These are phyloP conservation scores for Pogona vitticeps DNA, from an alignment of 2,113 vertebrate genomes.

Conservation along the genomic window DNA sequence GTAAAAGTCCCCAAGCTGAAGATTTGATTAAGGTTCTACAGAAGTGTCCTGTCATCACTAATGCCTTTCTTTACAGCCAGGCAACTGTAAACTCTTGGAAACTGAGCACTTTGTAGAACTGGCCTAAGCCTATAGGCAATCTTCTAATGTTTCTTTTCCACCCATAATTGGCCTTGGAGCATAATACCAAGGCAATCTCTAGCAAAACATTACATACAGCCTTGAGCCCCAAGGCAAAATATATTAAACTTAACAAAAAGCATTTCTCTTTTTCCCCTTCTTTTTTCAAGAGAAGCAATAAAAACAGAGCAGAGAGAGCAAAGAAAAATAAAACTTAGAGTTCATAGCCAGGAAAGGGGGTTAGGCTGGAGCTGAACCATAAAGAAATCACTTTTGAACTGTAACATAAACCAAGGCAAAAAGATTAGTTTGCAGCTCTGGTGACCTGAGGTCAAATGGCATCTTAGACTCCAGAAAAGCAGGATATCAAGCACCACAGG, in stretches of 20 bases:
- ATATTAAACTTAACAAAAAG: conserved; percentile 8
- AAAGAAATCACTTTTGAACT: conserved; percentile 31
- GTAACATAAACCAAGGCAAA: conserved; percentile 14
- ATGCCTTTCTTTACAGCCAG: neutral
- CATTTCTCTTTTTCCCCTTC: neutral
- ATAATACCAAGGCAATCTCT: neutral
- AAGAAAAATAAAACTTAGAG: neutral
- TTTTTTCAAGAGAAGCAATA: neutral
- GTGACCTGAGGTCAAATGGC: conserved; percentile 34
- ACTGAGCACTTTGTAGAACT: neutral
- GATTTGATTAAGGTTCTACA: neutral
- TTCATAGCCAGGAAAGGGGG: conserved; percentile 4
- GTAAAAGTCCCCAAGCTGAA: neutral
- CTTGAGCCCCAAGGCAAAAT: neutral
- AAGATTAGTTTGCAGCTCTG: conserved; percentile 21
- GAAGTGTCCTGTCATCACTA: neutral
- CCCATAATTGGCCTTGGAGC: neutral
- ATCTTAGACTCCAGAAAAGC: conserved; percentile 19
- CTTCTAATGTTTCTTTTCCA: neutral
- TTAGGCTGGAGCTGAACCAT: conserved; percentile 15
- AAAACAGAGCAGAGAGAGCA: neutral
- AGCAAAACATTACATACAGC: neutral
- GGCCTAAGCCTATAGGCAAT: neutral
- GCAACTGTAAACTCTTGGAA: neutral
- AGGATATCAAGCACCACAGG: conserved; percentile 36